These are phyloP conservation scores for Zhuqinia jingwanae DNA, from an alignment of 2,888 invertebrate species.

Conservation along the genomic window DNA sequence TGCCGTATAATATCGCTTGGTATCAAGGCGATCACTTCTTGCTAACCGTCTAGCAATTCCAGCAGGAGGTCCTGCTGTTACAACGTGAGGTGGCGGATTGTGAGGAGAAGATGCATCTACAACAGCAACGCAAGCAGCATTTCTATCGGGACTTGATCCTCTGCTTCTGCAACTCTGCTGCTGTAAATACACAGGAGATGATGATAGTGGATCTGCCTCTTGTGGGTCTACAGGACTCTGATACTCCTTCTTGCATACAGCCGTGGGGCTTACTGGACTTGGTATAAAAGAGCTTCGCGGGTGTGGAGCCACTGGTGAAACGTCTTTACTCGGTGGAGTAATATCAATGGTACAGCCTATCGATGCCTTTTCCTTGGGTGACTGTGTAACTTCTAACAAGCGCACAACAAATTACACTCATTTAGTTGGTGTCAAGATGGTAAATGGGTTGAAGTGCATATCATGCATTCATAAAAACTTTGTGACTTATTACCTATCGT, in stretches of 20 bases:
- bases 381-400: slow-evolving; percentile 69
- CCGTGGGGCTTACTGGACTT: slow-evolving; percentile 55
- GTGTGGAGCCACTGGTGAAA: slow-evolving; percentile 75
- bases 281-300: slow-evolving; percentile 59
- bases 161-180: slow-evolving; percentile 37
- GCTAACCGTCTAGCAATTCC: slow-evolving; percentile 82
- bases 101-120: slow-evolving; percentile 77
- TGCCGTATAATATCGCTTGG: slow-evolving; percentile 85
- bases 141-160: slow-evolving; percentile 63
- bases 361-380: slow-evolving; percentile 72
- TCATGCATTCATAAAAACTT: slow-evolving; percentile 61
- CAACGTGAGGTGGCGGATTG: slow-evolving; percentile 75
- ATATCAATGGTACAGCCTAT: slow-evolving; percentile 66
- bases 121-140: slow-evolving; percentile 80
- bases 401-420: slow-evolving; percentile 41
- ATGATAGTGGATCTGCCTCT: slow-evolving; percentile 50
- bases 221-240: slow-evolving; percentile 53
- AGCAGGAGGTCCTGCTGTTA: slow-evolving; percentile 79
- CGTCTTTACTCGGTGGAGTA: slow-evolving; percentile 76
- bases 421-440: slow-evolving; percentile 52
- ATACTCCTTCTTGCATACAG: slow-evolving; percentile 59
- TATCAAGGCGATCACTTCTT: slow-evolving; percentile 81
- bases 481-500: slow-evolving; percentile 78
- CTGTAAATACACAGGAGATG: slow-evolving; percentile 39
- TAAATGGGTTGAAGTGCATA: slow-evolving; percentile 43